Percentiles rank a stretch among this genome's conserved stretches.
phyloP scores from a whole-genome alignment of 2,113 vertebrate genomes.

The Lota lota region DNA sequence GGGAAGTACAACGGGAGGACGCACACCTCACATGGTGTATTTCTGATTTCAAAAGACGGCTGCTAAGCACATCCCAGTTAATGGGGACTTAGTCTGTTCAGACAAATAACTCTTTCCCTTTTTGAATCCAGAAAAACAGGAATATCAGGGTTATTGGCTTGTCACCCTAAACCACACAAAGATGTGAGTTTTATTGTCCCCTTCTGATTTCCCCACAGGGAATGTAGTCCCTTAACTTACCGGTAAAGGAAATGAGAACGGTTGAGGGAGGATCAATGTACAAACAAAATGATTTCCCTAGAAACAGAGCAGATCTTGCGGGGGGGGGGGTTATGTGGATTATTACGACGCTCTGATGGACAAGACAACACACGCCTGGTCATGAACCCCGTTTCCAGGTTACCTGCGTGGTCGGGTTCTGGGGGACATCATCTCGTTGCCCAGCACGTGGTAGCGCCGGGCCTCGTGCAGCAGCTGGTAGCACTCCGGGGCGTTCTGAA shows the following conservation, averaged over 20 bases:
- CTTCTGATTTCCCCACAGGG: neutral
- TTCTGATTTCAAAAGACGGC: no score
- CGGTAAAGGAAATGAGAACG: neutral
- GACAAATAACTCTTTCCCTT: no score
- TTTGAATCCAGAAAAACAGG: no score
- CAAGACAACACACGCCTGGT: no score
- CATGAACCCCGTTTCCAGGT: constrained; percentile 18
- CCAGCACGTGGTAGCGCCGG: constrained; percentile 93
- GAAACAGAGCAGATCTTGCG: neutral
- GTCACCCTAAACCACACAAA: neutral
- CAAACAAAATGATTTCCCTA: constrained; percentile 2
- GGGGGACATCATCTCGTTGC: constrained; percentile 99
- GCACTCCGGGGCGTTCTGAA: constrained; percentile 94
- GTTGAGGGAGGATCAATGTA: neutral
- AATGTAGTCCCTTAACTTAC: neutral
- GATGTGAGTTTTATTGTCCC: neutral
- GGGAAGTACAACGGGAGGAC: no score
- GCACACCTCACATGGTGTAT: no score
- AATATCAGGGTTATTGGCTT: neutral
- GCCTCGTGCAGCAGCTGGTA: constrained; percentile 96
- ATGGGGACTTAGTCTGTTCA: no score
- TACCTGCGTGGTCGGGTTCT: constrained; percentile 95
- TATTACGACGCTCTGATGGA: no score
- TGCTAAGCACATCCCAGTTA: no score
- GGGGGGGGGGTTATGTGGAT: no score